Base-by-base conservation (phyloP, 2,888 invertebrate genomes). In the Tridacna gigas region DNA sequence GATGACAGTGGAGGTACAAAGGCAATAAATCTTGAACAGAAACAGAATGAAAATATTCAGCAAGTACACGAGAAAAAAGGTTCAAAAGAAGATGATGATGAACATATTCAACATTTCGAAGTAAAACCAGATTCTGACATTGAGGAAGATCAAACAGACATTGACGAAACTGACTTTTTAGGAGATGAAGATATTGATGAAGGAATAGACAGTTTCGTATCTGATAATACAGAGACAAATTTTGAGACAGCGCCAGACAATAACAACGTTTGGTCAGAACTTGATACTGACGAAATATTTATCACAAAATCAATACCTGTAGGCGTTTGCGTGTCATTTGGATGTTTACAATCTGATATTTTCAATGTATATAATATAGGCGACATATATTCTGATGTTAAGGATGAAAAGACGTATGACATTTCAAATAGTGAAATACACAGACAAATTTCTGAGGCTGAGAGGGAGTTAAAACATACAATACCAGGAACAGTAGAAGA, bases 131-230 rank as follows among this genome's bases (percentile, higher is more conserved):
- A 22, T 25, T 37, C 37, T 25, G 51, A 66, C 22, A n/a, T 4
- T 66, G 45, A 78, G 37, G 28, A 47, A 37, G 74, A 86, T 22
- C 74, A 79, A 66, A 79, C 77, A 26, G 78, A 78, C 26, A 71
- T 82, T 22, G 84, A 83, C 45, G 85, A 86, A 69, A 86, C 84
- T 28, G 84, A 84, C 22, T 11, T 81, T 47, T 9, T 77, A 0
- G 82, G 88, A 18, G 83, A 87, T 26, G 79, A 82, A 75, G 61
- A n/a, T 2, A 71, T 73, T 3, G 71, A 63, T 22, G 63, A 76
- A 28, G 25, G 13, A 2, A 9, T 4, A 3, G 63, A 63, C 1
- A 63, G 22, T 25, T 25, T 63, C 13, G 13, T 22, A n/a, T 22
- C 20, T n/a, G 26, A 63, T n/a, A 13, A 63, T 25, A 22, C 15